A percentile compares a stretch with the other conserved stretches of the same genome.
Conservation (phyloP, 2,113 vertebrate genomes). For the Bucco capensis region DNA sequence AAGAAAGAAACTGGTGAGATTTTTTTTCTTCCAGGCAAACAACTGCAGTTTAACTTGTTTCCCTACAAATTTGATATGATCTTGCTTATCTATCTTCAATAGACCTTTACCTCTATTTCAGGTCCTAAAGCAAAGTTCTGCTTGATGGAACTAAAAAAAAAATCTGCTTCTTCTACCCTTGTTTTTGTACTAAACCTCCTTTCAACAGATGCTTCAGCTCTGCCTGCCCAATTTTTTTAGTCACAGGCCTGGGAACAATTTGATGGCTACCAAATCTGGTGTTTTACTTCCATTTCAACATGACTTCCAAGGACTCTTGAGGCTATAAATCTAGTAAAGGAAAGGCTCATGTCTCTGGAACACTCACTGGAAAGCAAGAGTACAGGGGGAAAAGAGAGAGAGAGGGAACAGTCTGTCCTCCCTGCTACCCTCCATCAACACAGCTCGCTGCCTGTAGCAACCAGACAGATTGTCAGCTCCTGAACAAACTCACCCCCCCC, state of each 20-base stretch:
- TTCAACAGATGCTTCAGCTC: background rate
- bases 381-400: rapidly evolving
- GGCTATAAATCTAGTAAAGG: rapidly evolving
- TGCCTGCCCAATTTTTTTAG: background rate
- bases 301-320: background rate
- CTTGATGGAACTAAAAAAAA: rapidly evolving
- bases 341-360: background rate
- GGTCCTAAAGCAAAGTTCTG: background rate
- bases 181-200: background rate
- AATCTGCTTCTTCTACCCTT: background rate
- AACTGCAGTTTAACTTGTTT: background rate
- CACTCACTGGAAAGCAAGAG: background rate
- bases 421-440: background rate
- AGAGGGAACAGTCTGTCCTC: background rate
- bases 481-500: background rate
- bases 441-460: background rate
- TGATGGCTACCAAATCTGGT: rapidly evolving
- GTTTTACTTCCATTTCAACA: background rate
- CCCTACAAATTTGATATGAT: background rate
- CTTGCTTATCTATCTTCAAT: background rate
- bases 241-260: background rate
- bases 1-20: background rate
- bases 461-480: background rate
- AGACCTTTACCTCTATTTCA: background rate
- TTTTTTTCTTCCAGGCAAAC: background rate